Evolutionary conservation across 2,113 vertebrate species (phyloP).

Genomic region (Ammodytes marinus): DNA sequence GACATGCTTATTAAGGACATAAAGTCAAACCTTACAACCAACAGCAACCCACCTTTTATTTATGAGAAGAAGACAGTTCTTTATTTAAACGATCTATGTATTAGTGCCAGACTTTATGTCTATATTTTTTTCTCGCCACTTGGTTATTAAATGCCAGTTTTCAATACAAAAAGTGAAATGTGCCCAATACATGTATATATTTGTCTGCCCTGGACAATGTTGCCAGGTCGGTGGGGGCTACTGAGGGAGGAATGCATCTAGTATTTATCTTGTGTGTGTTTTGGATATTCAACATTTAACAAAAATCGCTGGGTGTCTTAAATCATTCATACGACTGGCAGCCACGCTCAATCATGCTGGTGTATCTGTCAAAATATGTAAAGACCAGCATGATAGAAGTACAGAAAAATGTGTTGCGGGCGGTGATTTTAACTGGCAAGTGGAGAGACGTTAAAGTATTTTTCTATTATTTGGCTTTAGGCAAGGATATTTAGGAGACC

Average conservation of each 20-base stretch:
- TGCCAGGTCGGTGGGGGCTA: not conserved
- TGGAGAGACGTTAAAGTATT: constrained; percentile 5
- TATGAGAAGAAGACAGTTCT: not conserved
- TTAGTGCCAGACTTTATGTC: not conserved
- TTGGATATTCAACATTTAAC: not conserved
- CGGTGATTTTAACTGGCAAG: constrained; percentile 2
- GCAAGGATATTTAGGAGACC: not conserved
- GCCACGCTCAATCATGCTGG: constrained; percentile 3
- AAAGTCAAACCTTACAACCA: not conserved
- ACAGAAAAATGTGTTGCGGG: not conserved
- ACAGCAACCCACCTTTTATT: not conserved
- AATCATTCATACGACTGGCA: constrained; percentile 15
- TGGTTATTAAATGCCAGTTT: constrained; percentile 5
- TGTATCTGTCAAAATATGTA: not conserved
- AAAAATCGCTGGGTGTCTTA: not conserved
- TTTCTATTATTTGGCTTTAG: constrained; percentile 18
- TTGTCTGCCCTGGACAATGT: not conserved
- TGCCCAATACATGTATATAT: not conserved
- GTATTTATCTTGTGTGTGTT: not conserved
- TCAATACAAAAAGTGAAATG: not conserved
- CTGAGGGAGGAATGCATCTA: not conserved
- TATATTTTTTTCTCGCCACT: not conserved
- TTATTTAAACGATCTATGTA: not conserved
- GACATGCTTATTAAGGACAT: not conserved
- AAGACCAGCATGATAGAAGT: constrained; percentile 2